Base-by-base conservation (phyloP, 2,797 vertebrate genomes). In the Poeciliopsis gracilis region DNA sequence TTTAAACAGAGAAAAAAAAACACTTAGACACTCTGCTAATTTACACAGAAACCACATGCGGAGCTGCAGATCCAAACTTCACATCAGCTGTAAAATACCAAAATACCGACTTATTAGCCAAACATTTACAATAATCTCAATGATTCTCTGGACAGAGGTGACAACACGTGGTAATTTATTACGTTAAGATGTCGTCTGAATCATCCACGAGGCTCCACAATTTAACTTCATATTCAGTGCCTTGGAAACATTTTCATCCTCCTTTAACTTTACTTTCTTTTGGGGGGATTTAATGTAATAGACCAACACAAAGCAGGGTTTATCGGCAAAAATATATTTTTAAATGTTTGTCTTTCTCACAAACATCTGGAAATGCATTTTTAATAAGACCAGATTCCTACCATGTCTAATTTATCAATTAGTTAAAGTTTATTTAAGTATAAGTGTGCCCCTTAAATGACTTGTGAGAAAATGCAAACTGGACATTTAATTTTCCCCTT, bases 1-100 rank as follows among this genome's bases (percentile, higher is more conserved):
- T 87, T 81, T 71, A 78, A 70, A 90, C 86, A 90, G 63, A 89
- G 71, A 89, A 85, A 73, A 90, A 78, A 36, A 9, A 38, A 88
- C 70, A 82, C 73, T 77, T 73, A 69, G 61, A 84, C 76, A 73
- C 33, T 61, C 43, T 76, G 23, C 76, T 66, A 23, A 41, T 71
- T 77, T 23, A 73, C 73, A 78, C 51, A n/a, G 41, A 70, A 28
- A n/a, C 11, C 76, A 72, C 38, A 81, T 74, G 57, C 30, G 5
- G 10, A 72, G 15, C 76, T 57, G 16, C 28, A 5, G 33, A 67
- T 25, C 82, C 67, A 80, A 76, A 8, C 73, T 53, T 70, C 33
- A 23, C 25, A 25, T 55, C 33, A 55, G 15, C 6, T 53, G 10
- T 12, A 73, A 53, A 20, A 73, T 38, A 47, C 11, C 38, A 23